Base-by-base conservation (phyloP, 2,888 invertebrate genomes). In the Dynastes maya region DNA sequence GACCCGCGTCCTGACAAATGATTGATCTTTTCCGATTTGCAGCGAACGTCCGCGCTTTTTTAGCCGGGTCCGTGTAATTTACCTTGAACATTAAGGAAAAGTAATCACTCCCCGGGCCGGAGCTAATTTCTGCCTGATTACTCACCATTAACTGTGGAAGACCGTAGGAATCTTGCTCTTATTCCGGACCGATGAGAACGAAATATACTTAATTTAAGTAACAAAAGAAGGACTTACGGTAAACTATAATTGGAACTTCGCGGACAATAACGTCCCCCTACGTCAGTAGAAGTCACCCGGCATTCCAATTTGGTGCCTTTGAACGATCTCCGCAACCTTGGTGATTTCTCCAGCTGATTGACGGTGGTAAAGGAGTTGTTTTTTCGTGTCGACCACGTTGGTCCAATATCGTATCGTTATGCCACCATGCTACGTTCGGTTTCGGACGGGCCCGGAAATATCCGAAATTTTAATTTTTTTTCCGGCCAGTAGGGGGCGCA, bases 391-490 rank as follows among this genome's bases (percentile, higher is more conserved):
- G 74, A 94, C 94, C 61, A 92, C 92, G 81, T 92, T 91, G 82
- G 82, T 96, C 95, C 78, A 97, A 89, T 82, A 95, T 90, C 79
- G 93, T 91, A 37, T 92, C 92, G 79, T 94, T 95, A 81, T 92
- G 91, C 93, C 95, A 96, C 97, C 97, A 97, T 16, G 93, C 94
- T 11, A 97, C 93, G 82, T 93, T 92, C 37, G 97, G 97, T 61
- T 92, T 91, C 0, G 97, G 97, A 81, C 93, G 94, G 94, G 78
- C 97, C 96, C 97, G 86, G 5, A 88, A 84, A 81, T 40, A 67
- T 65, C 27, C 55, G 72, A 78, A 61, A n/a, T n/a, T 78, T 78
- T 72, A 72, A 65, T 71, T 63, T 71, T 55, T 27, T 16, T 22
- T 55, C 29, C 65, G 49, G 55, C 29, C 55, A 16, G 37, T 27